phyloP scores from a whole-genome alignment of 2,113 vertebrate genomes.

The Oplegnathus fasciatus region DNA sequence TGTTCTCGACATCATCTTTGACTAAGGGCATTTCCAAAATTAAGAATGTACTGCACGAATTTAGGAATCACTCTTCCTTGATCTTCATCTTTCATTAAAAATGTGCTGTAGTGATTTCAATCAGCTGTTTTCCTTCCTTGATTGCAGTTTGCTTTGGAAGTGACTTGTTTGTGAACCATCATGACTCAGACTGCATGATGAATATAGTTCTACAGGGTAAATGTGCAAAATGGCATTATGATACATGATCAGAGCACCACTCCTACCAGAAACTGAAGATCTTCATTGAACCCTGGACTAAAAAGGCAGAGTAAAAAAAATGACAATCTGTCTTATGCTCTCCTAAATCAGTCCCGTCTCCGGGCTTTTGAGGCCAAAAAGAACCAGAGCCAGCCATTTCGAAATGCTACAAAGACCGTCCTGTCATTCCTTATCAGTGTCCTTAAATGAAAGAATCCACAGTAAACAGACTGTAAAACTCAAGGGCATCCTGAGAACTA shows the following conservation, averaged over 20 bases:
- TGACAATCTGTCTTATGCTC: constrained; percentile 24
- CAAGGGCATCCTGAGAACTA: constrained; percentile 27
- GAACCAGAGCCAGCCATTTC: constrained; percentile 51
- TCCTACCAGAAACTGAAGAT: constrained; percentile 46
- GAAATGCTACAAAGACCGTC: constrained; percentile 36
- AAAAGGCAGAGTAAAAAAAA: constrained; percentile 35
- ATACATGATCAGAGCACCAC: constrained; percentile 54
- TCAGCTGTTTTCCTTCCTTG: constrained; percentile 63
- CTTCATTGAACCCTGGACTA: constrained; percentile 46
- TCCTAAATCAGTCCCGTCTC: constrained; percentile 55
- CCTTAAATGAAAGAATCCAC: constrained; percentile 23
- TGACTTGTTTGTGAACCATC: constrained; percentile 50
- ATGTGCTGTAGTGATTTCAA: constrained; percentile 43
- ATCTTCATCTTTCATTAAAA: constrained; percentile 50
- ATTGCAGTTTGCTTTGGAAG: constrained; percentile 76
- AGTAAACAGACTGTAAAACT: constrained; percentile 23
- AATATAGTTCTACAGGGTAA: constrained; percentile 50
- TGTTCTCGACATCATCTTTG: constrained; percentile 1
- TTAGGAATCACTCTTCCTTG: constrained; percentile 42
- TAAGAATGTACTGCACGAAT: constrained; percentile 18
- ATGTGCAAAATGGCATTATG: constrained; percentile 54
- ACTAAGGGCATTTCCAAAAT: constrained; percentile 31
- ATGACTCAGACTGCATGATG: constrained; percentile 54
- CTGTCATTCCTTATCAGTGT: constrained; percentile 51
- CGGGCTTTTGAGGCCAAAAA: constrained; percentile 41